Base-by-base conservation (phyloP, 1,140 invertebrate species). In the Spodoptera frugiperda region DNA sequence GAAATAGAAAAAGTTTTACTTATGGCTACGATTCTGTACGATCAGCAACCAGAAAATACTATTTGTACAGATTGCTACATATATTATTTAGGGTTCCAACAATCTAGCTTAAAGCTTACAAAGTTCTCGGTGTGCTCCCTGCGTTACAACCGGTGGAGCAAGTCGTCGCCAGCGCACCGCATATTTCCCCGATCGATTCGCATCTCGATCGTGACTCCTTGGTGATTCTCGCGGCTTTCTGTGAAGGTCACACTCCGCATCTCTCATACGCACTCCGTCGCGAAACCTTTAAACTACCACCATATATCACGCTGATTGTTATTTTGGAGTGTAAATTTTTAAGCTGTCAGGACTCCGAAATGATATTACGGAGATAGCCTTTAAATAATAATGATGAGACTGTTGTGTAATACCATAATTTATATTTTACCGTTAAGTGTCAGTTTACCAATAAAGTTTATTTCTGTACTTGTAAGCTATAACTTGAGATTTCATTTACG, bases 221-320 rank as follows among this genome's bases (percentile, higher is more conserved):
- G 57, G 53, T 39, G 49, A 48, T 54, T 61, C 19, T 75, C 49
- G 77, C 68, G 81, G 75, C 80, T 84, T 89, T 85, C 81, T 76
- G 77, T 68, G 83, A 91, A 90, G 88, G 89, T 89, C 87, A 85
- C 12, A 21, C 8, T 6, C n/a, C 25, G 57, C 8, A 44, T 48
- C 33, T 19, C 9, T 68, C 61, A 46, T 65, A 67, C 49, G 21
- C 59, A 55, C 49, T 65, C 65, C 65, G 76, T 15, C 48, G 74
- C 68, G 70, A 77, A 57, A 70, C 51, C 61, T 74, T 76, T 76
- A 54, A 57, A 25, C 39, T 12, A 19, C 49, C 55, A 67, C 48
- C 67, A 67, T 79, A 72, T 72, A 67, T 76, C 54, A 76, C 49
- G 8, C n/a, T 30, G 30, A 63, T 71, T 59, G 15, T 72, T 72